phyloP scores from a whole-genome alignment of 2,113 vertebrate species.

The Todiramphus chloris region DNA sequence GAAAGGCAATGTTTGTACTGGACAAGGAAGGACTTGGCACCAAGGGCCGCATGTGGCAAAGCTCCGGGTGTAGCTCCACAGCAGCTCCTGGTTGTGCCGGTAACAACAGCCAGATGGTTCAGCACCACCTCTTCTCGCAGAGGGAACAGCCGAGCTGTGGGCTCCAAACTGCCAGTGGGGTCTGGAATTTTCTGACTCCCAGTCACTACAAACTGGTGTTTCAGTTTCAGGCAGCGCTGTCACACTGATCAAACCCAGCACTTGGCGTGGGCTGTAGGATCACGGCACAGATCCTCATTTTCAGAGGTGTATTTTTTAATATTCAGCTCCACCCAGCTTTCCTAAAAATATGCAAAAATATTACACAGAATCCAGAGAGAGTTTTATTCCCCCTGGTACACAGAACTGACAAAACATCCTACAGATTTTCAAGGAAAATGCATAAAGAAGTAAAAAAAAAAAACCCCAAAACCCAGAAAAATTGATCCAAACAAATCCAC shows the following conservation, averaged over 20 bases:
- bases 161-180: background rate
- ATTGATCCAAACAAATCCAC: background rate
- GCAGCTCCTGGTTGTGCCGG: background rate
- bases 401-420: background rate
- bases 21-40: background rate
- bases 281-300: background rate
- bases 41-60: background rate
- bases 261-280: background rate
- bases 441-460: background rate
- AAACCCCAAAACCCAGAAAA: background rate
- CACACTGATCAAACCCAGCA: rapidly evolving
- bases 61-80: rapidly evolving
- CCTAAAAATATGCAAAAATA: background rate
- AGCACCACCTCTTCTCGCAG: background rate
- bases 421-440: background rate
- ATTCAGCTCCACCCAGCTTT: background rate
- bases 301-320: background rate
- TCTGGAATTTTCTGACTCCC: background rate
- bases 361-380: background rate
- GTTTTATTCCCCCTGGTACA: background rate
- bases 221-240: background rate
- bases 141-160: background rate
- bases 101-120: background rate
- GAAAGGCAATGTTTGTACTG: background rate
- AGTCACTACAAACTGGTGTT: background rate